A percentile compares a stretch with the other conserved stretches of the same genome.
phyloP scores from a whole-genome alignment of 2,113 vertebrate genomes.

The Microcebus jonahi region DNA sequence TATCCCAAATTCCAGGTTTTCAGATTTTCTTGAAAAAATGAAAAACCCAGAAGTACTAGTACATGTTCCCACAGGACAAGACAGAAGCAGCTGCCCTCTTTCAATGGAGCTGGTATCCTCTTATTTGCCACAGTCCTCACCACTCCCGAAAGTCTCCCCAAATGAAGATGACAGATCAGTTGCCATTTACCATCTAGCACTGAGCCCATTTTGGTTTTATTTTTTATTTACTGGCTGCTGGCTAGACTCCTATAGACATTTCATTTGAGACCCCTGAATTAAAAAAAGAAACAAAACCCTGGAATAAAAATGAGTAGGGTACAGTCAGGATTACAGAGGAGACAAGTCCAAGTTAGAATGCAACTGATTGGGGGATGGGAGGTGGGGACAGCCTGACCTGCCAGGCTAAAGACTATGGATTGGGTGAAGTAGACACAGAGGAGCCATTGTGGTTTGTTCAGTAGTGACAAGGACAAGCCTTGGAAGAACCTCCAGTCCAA shows the following conservation, averaged over 20 bases:
- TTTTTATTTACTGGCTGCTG: neutral
- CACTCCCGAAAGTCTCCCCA: neutral
- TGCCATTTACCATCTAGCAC: neutral
- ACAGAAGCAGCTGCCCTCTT: neutral
- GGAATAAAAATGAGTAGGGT: neutral
- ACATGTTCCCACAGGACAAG: neutral
- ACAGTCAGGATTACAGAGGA: neutral
- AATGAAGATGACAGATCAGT: neutral
- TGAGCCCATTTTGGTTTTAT: neutral
- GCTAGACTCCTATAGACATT: neutral
- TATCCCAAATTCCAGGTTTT: neutral
- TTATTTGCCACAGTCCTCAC: neutral
- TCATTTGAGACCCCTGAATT: neutral
- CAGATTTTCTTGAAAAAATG: neutral
- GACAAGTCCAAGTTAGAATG: neutral
- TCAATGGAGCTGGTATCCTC: neutral
- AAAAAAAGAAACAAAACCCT: neutral
- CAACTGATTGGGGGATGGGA: neutral
- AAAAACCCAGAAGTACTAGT: neutral
- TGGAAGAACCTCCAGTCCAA: neutral
- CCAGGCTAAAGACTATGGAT: accelerated
- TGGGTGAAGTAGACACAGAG: accelerated
- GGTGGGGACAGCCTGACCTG: neutral
- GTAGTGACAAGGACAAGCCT: accelerated
- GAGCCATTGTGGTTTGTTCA: neutral